Conservation (phyloP, 2,113 vertebrate species). For the Cryptoleucopteryx plumbea region DNA sequence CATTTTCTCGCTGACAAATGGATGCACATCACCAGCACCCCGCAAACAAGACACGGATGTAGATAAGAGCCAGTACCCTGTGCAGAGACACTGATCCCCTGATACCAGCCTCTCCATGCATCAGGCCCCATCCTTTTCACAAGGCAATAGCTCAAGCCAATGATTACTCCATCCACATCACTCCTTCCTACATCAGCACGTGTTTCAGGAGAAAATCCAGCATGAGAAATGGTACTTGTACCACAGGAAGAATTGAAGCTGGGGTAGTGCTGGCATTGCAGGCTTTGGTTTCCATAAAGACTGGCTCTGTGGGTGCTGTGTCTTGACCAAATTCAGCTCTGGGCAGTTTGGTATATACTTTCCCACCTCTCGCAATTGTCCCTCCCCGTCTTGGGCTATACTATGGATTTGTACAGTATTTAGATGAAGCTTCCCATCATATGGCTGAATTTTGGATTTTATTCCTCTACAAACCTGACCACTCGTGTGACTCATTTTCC, state of each 20-base stretch:
- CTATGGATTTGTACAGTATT: neutral
- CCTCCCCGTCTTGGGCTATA: neutral
- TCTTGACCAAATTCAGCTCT: accelerated
- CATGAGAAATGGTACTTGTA: neutral
- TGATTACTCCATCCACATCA: neutral
- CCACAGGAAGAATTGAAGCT: neutral
- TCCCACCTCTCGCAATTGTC: accelerated
- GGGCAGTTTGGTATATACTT: neutral
- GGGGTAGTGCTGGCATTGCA: neutral
- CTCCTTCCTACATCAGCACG: neutral
- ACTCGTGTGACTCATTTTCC: accelerated
- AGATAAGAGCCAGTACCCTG: neutral
- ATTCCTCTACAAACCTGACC: neutral
- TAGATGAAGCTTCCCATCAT: neutral
- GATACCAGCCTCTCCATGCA: neutral
- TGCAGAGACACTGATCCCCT: neutral
- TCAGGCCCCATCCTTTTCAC: neutral
- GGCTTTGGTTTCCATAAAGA: neutral
- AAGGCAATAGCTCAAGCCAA: neutral
- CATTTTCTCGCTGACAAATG: neutral
- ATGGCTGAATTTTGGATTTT: neutral
- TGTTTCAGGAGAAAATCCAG: neutral
- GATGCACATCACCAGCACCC: neutral
- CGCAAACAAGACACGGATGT: neutral
- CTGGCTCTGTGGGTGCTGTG: neutral